These are phyloP conservation scores for Hozukius guyotensis DNA, from an alignment of 2,797 vertebrate species.

Conservation along the genomic window DNA sequence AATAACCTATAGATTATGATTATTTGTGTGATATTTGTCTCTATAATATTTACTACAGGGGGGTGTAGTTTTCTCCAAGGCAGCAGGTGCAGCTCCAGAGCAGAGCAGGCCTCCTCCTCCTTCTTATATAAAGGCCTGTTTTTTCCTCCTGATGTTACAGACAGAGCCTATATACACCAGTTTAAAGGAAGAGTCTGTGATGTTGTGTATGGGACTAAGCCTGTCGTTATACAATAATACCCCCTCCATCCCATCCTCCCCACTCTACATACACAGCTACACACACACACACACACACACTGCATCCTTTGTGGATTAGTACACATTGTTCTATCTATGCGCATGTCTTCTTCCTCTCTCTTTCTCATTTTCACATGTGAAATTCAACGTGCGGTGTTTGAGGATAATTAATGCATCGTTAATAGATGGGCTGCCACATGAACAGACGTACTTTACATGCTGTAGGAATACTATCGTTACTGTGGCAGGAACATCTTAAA, in stretches of 20 bases:
- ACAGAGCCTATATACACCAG: background rate
- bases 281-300: conserved; percentile 17
- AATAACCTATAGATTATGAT: background rate
- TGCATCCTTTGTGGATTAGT: conserved; percentile 67
- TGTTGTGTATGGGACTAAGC: conserved; percentile 47
- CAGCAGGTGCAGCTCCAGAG: conserved; percentile 17
- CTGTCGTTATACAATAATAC: conserved; percentile 54
- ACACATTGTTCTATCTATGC: conserved; percentile 62
- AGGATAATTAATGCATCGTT: background rate
- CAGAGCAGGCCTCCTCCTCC: background rate
- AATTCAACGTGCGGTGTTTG: background rate
- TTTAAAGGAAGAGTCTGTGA: conserved; percentile 23
- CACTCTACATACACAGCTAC: background rate
- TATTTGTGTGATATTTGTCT: background rate
- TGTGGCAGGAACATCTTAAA: background rate
- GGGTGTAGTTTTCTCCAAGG: background rate
- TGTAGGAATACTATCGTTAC: background rate
- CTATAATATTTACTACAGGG: background rate
- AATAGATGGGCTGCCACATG: background rate
- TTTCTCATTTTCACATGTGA: background rate
- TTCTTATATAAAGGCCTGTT: conserved; percentile 47
- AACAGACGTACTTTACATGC: background rate
- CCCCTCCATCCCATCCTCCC: background rate
- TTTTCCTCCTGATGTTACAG: background rate
- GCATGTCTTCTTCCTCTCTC: conserved; percentile 9